A percentile compares a stretch with the other conserved stretches of the same genome.
Conservation (phyloP, 30 jellyfish, hydroid and myxozoan species). For the Aurelia sp. region DNA sequence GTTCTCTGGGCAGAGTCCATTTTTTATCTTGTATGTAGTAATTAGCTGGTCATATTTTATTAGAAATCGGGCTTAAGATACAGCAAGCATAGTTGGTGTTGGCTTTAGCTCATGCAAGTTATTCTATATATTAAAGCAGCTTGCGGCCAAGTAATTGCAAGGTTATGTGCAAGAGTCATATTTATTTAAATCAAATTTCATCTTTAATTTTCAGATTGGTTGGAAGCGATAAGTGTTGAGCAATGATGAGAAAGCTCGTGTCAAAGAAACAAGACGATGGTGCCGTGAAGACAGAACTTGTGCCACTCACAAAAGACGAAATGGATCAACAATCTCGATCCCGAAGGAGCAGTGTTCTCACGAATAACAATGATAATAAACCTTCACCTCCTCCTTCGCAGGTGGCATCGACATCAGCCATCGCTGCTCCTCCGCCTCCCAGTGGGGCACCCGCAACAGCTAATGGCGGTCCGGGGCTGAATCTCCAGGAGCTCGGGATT, state of each 20-base stretch:
- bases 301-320: constrained; percentile 60
- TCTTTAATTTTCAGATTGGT: background rate
- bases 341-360: constrained; percentile 2
- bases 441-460: constrained; percentile 3
- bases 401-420: constrained; percentile 5
- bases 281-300: constrained; percentile 56
- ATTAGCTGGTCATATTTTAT: no score
- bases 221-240: background rate
- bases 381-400: background rate
- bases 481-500: constrained; percentile 75
- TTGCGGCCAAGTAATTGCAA: no score
- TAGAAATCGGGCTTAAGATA: no score
- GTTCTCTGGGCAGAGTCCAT: no score
- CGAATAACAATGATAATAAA: background rate
- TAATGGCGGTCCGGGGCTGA: constrained; percentile 72
- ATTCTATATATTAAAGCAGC: no score
- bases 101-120: no score
- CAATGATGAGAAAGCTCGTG: constrained; percentile 65
- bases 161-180: no score
- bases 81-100: no score
- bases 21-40: no score
- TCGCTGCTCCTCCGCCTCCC: background rate
- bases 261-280: constrained; percentile 72
- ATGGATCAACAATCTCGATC: constrained; percentile 7
- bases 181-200: no score